Conservation (phyloP, 2,113 vertebrate species). For the Clarias magur region DNA sequence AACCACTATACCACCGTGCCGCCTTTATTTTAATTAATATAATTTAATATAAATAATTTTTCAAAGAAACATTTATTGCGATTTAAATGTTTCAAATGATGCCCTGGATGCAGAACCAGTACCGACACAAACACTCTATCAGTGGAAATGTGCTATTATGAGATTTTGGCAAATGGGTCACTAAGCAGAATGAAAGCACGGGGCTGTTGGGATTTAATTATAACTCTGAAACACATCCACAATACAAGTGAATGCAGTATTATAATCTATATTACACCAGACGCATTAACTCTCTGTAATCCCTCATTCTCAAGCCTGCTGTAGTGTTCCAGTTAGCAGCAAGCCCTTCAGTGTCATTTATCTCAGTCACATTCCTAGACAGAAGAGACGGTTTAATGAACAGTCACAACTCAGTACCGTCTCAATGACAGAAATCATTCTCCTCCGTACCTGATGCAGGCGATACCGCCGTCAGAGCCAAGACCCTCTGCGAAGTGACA, state of each 20-base stretch:
- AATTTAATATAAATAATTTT: not conserved
- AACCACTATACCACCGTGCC: no score
- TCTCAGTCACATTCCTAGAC: slow-evolving; percentile 6
- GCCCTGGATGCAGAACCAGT: not conserved
- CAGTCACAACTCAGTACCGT: slow-evolving; percentile 9
- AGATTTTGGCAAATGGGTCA: not conserved
- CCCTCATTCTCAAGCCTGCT: slow-evolving; percentile 9
- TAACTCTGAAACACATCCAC: not conserved
- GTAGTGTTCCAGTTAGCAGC: not conserved
- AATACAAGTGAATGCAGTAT: not conserved
- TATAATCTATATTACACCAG: slow-evolving; percentile 6
- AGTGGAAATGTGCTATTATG: not conserved
- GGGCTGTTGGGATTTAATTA: not conserved
- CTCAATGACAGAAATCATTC: slow-evolving; percentile 9
- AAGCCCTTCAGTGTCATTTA: not conserved
- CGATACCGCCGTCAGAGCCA: slow-evolving; percentile 16
- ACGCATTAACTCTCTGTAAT: not conserved
- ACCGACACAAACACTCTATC: not conserved
- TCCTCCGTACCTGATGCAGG: not conserved
- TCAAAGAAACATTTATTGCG: not conserved
- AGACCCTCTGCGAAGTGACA: slow-evolving; percentile 9
- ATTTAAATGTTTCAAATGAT: not conserved
- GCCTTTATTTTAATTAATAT: not conserved
- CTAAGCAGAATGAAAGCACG: not conserved
- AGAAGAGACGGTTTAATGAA: slow-evolving; percentile 22